phyloP scores from a whole-genome alignment of 2,113 vertebrate genomes.

The Lonchura striata region DNA sequence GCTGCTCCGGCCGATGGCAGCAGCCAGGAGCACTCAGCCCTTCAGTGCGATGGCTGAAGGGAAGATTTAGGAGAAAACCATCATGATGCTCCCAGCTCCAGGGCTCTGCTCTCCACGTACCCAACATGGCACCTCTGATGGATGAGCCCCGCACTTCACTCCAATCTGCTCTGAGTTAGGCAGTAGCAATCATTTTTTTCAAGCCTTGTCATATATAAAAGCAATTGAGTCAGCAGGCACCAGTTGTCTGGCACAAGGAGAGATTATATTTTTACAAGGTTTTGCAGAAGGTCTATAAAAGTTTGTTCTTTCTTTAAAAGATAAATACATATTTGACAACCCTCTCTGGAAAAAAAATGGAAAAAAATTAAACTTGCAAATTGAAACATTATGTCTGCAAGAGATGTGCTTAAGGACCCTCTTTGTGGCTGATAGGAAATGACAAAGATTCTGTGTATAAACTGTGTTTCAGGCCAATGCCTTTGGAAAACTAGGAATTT shows the following conservation, averaged over 20 bases:
- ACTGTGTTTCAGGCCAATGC: neutral
- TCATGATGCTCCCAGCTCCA: neutral
- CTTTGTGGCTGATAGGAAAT: neutral
- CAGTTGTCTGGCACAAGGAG: conserved; percentile 70
- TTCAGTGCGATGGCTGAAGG: neutral
- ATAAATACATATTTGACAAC: conserved; percentile 26
- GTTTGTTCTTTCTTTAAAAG: conserved; percentile 60
- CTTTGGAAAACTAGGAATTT: neutral
- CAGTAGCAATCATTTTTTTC: conserved; percentile 68
- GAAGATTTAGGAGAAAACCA: neutral
- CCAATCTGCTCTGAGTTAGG: conserved; percentile 66
- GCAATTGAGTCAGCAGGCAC: conserved; percentile 76
- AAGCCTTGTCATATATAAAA: conserved; percentile 74
- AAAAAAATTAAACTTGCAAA: conserved; percentile 50
- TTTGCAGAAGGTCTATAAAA: conserved; percentile 74
- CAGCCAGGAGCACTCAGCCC: neutral
- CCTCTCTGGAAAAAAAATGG: neutral
- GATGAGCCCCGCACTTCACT: conserved; percentile 65
- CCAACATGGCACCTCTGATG: conserved; percentile 55
- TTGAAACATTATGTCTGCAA: conserved; percentile 7
- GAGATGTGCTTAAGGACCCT: neutral
- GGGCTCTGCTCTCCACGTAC: neutral
- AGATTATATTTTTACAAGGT: conserved; percentile 67
- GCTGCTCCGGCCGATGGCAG: neutral
- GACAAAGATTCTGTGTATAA: neutral